Percentiles rank a stretch among this genome's conserved stretches.
These are phyloP conservation scores for Chloebia gouldiae DNA, from an alignment of 2,113 vertebrate species.

Conservation along the genomic window DNA sequence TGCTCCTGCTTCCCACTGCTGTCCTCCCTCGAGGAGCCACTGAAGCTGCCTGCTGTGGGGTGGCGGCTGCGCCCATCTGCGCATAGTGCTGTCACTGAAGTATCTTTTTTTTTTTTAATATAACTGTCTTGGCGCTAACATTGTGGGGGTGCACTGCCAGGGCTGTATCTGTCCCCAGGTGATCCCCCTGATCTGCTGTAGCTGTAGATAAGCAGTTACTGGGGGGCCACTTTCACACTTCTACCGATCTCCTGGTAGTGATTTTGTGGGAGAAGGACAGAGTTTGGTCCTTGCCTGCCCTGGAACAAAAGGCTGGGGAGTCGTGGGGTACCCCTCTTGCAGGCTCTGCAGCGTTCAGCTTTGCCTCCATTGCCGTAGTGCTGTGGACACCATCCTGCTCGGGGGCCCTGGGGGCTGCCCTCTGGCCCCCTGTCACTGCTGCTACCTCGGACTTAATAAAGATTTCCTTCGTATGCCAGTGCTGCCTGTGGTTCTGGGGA, in stretches of 20 bases:
- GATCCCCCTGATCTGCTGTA: background rate
- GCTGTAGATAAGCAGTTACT: constrained; percentile 49
- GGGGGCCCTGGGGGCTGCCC: background rate
- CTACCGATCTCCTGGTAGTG: background rate
- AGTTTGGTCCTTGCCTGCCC: background rate
- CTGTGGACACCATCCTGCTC: background rate
- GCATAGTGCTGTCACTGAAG: constrained; percentile 44
- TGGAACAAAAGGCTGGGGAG: background rate
- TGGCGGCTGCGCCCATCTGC: background rate
- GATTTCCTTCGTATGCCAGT: background rate
- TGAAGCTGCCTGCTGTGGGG: background rate
- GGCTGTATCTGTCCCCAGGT: background rate
- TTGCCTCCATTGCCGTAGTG: constrained; percentile 26
- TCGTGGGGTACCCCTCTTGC: background rate
- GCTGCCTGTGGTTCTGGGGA: background rate
- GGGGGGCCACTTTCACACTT: background rate
- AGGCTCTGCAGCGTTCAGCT: constrained; percentile 34
- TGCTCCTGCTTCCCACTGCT: constrained; percentile 64
- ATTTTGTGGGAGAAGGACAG: background rate
- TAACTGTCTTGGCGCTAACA: background rate
- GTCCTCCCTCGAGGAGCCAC: background rate
- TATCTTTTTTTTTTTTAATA: background rate
- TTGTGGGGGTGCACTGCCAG: background rate
- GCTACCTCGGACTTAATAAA: constrained; percentile 61
- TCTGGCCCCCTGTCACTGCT: background rate